Conservation (phyloP, 2,888 invertebrate species). For the Drosophila yooni region DNA sequence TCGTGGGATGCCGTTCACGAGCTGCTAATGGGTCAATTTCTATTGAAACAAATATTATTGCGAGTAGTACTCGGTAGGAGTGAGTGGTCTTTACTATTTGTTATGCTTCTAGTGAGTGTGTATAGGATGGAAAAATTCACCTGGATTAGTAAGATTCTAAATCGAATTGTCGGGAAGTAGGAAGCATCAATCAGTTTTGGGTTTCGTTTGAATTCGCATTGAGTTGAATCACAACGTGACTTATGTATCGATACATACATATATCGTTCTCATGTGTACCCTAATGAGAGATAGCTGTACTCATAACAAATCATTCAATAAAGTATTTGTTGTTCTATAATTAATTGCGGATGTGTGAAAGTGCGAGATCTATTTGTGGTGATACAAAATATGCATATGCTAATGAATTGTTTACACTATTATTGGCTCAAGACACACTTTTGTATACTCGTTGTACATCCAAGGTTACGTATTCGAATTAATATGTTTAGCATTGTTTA, state of each 20-base stretch:
- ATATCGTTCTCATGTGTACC: neutral
- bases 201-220: slow-evolving; percentile 41
- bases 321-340: slow-evolving; percentile 52
- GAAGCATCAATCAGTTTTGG: slow-evolving; percentile 50
- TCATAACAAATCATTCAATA: slow-evolving; percentile 49
- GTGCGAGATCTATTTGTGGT: slow-evolving; percentile 51
- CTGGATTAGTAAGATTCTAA: slow-evolving; percentile 21
- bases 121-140: slow-evolving; percentile 32
- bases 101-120: neutral
- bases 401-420: slow-evolving; percentile 47
- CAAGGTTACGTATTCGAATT: slow-evolving; percentile 42
- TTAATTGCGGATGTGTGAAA: slow-evolving; percentile 63
- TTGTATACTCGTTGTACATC: slow-evolving; percentile 13
- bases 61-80: slow-evolving; percentile 10
- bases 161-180: slow-evolving; percentile 50
- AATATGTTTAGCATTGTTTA: slow-evolving; percentile 17
- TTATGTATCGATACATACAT: neutral
- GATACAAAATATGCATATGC: slow-evolving; percentile 54
- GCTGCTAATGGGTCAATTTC: slow-evolving; percentile 80
- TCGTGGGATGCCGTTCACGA: slow-evolving; percentile 72
- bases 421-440: slow-evolving; percentile 50
- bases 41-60: slow-evolving; percentile 63
- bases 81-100: slow-evolving; percentile 13
- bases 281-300: slow-evolving; percentile 27
- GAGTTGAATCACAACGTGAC: slow-evolving; percentile 36